Conservation (phyloP, 2,888 invertebrate genomes). For the Epirrhoe tristata region DNA sequence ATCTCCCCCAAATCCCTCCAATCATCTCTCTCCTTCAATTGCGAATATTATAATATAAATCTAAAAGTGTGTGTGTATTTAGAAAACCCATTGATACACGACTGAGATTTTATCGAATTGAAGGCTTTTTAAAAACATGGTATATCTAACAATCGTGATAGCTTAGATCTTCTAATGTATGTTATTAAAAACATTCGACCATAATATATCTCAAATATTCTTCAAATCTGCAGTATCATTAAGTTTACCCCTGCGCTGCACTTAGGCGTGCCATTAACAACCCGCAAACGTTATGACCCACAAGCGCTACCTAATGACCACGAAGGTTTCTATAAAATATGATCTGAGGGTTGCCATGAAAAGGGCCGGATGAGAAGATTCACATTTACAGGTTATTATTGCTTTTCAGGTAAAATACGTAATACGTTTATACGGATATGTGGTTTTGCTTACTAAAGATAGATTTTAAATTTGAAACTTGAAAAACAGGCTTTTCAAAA, state of each 20-base stretch:
- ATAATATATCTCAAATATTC: not conserved
- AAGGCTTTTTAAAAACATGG: too few relatives aligned
- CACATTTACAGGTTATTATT: not conserved
- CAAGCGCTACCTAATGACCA: slow-evolving; percentile 54
- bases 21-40: too few relatives aligned
- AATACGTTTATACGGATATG: too few relatives aligned
- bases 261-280: slow-evolving; percentile 28
- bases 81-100: too few relatives aligned
- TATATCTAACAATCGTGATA: not conserved
- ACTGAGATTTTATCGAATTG: too few relatives aligned
- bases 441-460: too few relatives aligned
- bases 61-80: too few relatives aligned
- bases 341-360: slow-evolving; percentile 29
- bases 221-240: slow-evolving; percentile 11
- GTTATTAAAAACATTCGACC: not conserved
- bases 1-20: too few relatives aligned
- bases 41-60: too few relatives aligned
- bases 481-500: too few relatives aligned
- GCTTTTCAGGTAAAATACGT: too few relatives aligned
- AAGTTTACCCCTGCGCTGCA: slow-evolving; percentile 21
- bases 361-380: slow-evolving; percentile 1
- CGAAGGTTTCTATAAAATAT: slow-evolving; percentile 49
- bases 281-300: slow-evolving; percentile 46
- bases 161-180: not conserved
- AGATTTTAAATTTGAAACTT: too few relatives aligned